Percentiles rank a stretch among this genome's conserved stretches.
Evolutionary conservation across 2,113 vertebrate genomes (phyloP).

Genomic region (Girardinichthys multiradiatus): DNA sequence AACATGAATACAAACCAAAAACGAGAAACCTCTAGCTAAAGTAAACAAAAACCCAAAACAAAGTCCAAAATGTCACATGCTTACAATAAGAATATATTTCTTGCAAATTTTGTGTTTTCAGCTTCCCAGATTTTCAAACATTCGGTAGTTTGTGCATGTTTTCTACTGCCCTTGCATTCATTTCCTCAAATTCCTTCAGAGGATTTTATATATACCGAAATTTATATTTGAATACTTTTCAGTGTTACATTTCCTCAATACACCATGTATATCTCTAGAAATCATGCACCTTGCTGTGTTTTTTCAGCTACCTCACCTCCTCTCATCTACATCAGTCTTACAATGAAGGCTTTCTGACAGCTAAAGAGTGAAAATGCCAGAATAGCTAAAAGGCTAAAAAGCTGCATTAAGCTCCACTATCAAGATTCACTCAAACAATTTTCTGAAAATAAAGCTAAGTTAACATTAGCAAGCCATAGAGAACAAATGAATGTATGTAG

Average conservation of each 20-base stretch:
- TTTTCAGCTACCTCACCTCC: conserved; percentile 5
- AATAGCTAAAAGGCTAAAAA: conserved; percentile 28
- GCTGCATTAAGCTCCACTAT: conserved; percentile 10
- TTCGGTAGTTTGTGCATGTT: neutral
- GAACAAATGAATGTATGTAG: neutral
- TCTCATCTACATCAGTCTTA: conserved; percentile 18
- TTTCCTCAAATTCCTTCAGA: neutral
- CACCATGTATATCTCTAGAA: neutral
- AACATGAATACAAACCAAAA: too few species aligned
- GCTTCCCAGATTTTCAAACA: neutral
- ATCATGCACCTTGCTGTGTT: conserved; percentile 1
- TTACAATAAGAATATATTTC: too few species aligned
- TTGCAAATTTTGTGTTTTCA: neutral
- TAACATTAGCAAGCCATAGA: neutral
- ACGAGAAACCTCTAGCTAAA: too few species aligned
- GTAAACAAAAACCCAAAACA: too few species aligned
- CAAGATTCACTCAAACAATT: conserved; percentile 19
- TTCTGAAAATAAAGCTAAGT: conserved; percentile 13
- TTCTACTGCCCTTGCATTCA: neutral
- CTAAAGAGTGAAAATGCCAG: conserved; percentile 40
- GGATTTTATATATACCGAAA: neutral
- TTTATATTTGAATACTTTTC: neutral
- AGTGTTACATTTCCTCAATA: neutral
- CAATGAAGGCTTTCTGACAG: conserved; percentile 1
- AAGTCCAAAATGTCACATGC: too few species aligned